Conservation (phyloP, 2,113 vertebrate species). For the Syngnathoides biaculeatus region DNA sequence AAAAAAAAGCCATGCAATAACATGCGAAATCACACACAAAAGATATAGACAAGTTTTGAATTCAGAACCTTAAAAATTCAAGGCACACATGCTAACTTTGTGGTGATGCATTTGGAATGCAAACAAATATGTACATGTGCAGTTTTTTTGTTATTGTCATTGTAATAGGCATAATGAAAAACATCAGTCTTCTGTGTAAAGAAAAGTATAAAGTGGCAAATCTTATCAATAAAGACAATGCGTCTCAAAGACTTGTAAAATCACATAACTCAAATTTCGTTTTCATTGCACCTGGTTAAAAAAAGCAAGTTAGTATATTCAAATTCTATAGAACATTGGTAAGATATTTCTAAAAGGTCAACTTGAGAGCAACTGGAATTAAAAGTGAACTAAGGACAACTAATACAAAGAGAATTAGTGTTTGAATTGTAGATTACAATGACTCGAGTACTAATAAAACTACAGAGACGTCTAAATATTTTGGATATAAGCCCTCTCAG, state of each 20-base stretch:
- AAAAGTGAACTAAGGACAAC: background rate
- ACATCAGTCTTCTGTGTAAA: background rate
- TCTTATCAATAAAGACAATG: background rate
- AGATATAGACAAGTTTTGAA: background rate
- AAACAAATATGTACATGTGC: background rate
- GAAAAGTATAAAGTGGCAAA: background rate
- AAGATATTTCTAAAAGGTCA: background rate
- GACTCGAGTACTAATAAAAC: background rate
- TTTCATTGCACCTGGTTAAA: too few relatives aligned
- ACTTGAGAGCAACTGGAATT: background rate
- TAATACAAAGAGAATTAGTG: background rate
- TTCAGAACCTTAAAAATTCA: background rate
- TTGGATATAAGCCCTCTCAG: slow-evolving; percentile 9
- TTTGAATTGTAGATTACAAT: background rate
- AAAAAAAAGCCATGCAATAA: background rate
- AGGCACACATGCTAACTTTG: too few relatives aligned
- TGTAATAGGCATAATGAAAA: background rate
- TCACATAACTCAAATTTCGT: background rate
- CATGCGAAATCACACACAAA: background rate
- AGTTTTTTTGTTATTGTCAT: background rate
- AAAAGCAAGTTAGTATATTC: too few relatives aligned
- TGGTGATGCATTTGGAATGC: too few relatives aligned
- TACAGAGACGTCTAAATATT: background rate
- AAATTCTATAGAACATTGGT: background rate
- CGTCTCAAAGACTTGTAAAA: too few relatives aligned